Conservation (phyloP, 2,797 vertebrate genomes). For the Discoglossus pictus region DNA sequence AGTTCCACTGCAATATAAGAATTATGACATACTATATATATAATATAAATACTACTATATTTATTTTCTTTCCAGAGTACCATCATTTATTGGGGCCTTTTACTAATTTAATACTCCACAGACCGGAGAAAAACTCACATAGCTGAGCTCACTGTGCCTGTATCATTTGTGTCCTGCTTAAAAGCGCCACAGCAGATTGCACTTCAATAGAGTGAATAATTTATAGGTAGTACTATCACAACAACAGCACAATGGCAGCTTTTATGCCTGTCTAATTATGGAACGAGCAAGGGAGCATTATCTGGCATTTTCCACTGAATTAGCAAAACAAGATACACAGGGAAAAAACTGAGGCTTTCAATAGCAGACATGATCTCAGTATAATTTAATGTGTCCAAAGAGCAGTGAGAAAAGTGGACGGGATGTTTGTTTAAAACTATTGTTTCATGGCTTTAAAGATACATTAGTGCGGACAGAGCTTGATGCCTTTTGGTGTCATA, state of each 20-base stretch:
- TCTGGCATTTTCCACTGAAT: constrained; percentile 65
- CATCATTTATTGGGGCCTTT: no score
- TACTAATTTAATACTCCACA: no score
- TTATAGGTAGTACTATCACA: constrained; percentile 62
- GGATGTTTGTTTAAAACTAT: constrained; percentile 41
- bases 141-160: constrained; percentile 54
- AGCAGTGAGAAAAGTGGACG: constrained; percentile 49
- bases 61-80: no score
- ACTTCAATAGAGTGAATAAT: constrained; percentile 66
- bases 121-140: no score
- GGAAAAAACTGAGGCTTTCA: constrained; percentile 49
- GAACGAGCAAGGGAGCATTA: constrained; percentile 54
- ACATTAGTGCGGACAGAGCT: constrained; percentile 22
- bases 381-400: constrained; percentile 43
- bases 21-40: no score
- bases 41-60: no score
- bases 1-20: no score
- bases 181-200: constrained; percentile 62
- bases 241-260: constrained; percentile 54
- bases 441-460: constrained; percentile 34
- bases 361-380: constrained; percentile 53
- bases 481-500: constrained; percentile 25
- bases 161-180: constrained; percentile 62
- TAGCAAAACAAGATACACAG: constrained; percentile 63
- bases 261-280: constrained; percentile 56